Evolutionary conservation across 2,888 invertebrate genomes (phyloP).

Genomic region (Drosophila cyrtoloma): DNA sequence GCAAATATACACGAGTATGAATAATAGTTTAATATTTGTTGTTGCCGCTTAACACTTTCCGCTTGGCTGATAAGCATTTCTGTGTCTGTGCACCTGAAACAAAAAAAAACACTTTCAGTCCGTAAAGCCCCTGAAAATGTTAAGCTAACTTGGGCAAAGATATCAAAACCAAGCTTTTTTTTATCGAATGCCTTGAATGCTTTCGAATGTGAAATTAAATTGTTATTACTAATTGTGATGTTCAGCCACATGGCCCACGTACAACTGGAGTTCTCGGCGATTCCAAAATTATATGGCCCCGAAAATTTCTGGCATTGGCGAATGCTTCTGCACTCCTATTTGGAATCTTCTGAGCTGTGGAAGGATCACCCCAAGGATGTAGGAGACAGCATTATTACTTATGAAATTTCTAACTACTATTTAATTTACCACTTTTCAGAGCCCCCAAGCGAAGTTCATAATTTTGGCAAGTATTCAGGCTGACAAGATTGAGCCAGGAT

Average conservation of each 20-base stretch:
- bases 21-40: constrained; percentile 18
- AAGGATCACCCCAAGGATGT: constrained; percentile 61
- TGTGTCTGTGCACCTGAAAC: constrained; percentile 2
- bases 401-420: rapidly evolving
- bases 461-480: constrained; percentile 55
- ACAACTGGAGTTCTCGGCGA: constrained; percentile 61
- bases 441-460: constrained; percentile 60
- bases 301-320: constrained; percentile 67
- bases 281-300: constrained; percentile 62
- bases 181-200: not conserved
- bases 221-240: constrained; percentile 26
- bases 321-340: constrained; percentile 54
- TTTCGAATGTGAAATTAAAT: not conserved
- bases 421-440: constrained; percentile 26
- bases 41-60: constrained; percentile 66
- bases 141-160: constrained; percentile 30
- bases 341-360: constrained; percentile 66
- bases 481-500: constrained; percentile 60
- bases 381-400: not conserved
- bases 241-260: constrained; percentile 48
- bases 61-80: constrained; percentile 46
- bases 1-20: constrained; percentile 22
- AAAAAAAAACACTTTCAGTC: constrained; percentile 9
- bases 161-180: constrained; percentile 25
- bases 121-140: constrained; percentile 20